A percentile compares a stretch with the other conserved stretches of the same genome.
Conservation (phyloP, 2,113 vertebrate species). For the Dromas ardeola region DNA sequence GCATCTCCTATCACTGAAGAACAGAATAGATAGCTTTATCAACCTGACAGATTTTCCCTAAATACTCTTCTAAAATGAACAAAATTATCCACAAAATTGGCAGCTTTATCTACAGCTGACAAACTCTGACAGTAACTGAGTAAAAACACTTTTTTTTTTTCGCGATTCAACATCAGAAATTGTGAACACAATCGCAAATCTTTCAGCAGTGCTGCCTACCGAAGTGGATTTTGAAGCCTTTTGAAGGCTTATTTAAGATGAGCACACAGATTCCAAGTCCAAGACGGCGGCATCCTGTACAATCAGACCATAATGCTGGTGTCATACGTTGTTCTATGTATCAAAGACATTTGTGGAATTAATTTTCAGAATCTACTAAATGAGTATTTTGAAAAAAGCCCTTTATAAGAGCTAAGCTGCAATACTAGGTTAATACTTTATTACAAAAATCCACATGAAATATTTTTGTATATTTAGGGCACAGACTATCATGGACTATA, state of each 20-base stretch:
- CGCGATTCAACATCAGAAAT: not conserved
- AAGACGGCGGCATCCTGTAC: not conserved
- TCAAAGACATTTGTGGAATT: not conserved
- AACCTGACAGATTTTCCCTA: not conserved
- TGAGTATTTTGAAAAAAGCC: not conserved
- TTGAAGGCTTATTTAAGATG: not conserved
- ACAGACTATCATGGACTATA: not conserved
- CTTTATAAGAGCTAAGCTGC: not conserved
- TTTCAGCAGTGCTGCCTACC: not conserved
- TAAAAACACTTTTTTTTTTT: not conserved
- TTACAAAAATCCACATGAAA: not conserved
- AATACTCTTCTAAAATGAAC: not conserved
- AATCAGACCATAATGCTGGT: not conserved
- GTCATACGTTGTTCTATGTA: fast-evolving
- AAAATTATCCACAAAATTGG: not conserved
- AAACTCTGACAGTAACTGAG: not conserved
- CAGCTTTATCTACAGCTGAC: not conserved
- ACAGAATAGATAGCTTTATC: not conserved
- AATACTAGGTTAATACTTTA: not conserved
- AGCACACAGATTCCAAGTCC: not conserved
- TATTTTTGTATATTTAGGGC: not conserved
- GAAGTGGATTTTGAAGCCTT: not conserved
- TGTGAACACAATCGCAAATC: not conserved
- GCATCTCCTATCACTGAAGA: not conserved
- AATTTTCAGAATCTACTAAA: not conserved